phyloP scores from a whole-genome alignment of 2,113 vertebrate genomes.

The Ophiodon elongatus region DNA sequence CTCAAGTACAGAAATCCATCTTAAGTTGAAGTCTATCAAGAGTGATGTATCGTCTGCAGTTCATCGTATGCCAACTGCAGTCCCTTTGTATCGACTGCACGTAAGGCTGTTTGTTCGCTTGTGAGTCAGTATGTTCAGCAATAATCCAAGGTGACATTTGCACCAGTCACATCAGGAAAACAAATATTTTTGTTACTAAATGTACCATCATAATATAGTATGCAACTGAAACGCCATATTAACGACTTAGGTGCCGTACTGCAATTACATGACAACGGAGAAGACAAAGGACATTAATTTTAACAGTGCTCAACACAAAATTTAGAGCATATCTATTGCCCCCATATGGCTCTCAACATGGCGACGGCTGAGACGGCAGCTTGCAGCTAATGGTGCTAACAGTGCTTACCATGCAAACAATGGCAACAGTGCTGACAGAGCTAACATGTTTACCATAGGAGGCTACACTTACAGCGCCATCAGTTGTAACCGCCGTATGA shows the following conservation, averaged over 20 bases:
- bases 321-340: background rate
- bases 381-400: background rate
- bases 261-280: background rate
- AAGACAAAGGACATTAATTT: background rate
- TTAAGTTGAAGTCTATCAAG: slow-evolving; percentile 29
- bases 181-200: background rate
- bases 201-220: background rate
- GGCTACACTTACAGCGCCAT: background rate
- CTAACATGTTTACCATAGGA: background rate
- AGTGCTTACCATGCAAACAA: background rate
- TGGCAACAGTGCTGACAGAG: background rate
- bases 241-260: background rate
- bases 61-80: background rate
- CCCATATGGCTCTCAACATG: background rate
- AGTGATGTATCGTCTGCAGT: slow-evolving; percentile 44
- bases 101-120: slow-evolving; percentile 6
- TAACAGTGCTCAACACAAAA: background rate
- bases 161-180: background rate
- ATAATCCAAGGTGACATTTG: slow-evolving; percentile 45
- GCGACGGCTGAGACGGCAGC: background rate
- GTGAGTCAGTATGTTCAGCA: slow-evolving; percentile 11
- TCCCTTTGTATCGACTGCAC: slow-evolving; percentile 16
- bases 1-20: slow-evolving; percentile 53
- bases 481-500: too few species aligned
- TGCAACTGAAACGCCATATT: background rate